Conservation (phyloP, 2,113 vertebrate species). For the Echinops telfairi region DNA sequence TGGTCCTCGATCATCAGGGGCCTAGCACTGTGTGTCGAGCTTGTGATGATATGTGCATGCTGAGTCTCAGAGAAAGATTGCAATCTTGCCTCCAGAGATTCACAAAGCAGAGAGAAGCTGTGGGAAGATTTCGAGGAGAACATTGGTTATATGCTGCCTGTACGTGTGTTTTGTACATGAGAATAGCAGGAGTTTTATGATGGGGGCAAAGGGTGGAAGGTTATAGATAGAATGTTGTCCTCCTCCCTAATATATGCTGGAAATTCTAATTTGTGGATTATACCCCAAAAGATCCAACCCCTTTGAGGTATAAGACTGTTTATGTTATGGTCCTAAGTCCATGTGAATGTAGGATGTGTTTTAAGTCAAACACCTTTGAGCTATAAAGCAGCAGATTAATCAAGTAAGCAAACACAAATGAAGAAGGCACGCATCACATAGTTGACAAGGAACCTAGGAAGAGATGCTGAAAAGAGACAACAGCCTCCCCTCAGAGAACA, state of each 20-base stretch:
- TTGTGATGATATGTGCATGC: neutral
- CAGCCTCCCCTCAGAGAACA: neutral
- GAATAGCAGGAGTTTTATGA: neutral
- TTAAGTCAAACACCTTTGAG: neutral
- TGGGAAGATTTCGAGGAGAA: neutral
- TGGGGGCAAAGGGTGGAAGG: neutral
- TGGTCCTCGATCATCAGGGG: neutral
- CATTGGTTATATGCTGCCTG: neutral
- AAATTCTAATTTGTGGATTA: neutral
- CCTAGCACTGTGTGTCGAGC: slow-evolving; percentile 11
- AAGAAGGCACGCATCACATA: neutral
- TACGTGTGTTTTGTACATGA: neutral
- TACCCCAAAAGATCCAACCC: too few relatives aligned
- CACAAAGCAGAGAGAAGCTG: neutral
- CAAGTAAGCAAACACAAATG: neutral
- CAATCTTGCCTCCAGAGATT: neutral
- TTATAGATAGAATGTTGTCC: neutral
- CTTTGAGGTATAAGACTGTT: neutral
- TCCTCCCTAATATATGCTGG: neutral
- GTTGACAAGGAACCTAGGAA: neutral
- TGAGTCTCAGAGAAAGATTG: neutral
- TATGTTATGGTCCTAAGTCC: neutral
- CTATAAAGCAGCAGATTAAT: neutral
- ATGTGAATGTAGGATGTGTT: too few relatives aligned
- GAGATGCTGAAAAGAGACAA: neutral